Percentiles rank a stretch among this genome's conserved stretches.
Conservation (phyloP, 2,113 vertebrate genomes). For the Heterochromis multidens region DNA sequence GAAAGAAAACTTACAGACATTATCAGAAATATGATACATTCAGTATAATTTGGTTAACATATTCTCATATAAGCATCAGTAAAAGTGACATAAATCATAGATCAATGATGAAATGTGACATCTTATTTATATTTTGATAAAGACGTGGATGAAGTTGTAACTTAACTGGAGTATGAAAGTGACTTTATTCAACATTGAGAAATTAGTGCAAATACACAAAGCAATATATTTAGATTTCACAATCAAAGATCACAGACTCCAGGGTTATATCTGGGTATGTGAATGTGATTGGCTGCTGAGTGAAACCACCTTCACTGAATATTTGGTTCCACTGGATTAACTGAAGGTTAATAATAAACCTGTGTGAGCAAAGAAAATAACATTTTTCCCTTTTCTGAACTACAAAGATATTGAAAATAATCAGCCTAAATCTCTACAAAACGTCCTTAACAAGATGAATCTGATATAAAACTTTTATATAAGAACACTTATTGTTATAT, state of each 20-base stretch:
- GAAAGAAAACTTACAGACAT: background rate
- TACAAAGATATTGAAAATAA: background rate
- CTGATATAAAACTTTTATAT: background rate
- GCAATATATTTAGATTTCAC: background rate
- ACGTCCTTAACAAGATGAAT: background rate
- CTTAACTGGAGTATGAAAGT: background rate
- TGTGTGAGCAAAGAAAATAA: background rate
- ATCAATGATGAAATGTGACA: background rate
- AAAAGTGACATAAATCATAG: no score
- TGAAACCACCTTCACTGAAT: background rate
- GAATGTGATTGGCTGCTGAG: background rate
- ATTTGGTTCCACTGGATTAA: background rate
- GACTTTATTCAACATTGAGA: background rate
- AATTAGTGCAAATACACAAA: background rate
- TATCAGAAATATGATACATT: background rate
- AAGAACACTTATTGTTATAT: background rate
- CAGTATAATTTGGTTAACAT: background rate
- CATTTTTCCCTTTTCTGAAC: background rate
- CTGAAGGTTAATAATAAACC: background rate
- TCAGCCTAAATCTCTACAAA: background rate
- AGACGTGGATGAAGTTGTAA: background rate
- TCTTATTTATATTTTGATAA: background rate
- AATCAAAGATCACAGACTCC: background rate
- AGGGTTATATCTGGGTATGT: background rate
- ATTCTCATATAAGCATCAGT: background rate